Percentiles rank a stretch among this genome's conserved stretches.
These are phyloP conservation scores for Sinonovacula constricta DNA, from an alignment of 1,140 invertebrate species.

Conservation along the genomic window DNA sequence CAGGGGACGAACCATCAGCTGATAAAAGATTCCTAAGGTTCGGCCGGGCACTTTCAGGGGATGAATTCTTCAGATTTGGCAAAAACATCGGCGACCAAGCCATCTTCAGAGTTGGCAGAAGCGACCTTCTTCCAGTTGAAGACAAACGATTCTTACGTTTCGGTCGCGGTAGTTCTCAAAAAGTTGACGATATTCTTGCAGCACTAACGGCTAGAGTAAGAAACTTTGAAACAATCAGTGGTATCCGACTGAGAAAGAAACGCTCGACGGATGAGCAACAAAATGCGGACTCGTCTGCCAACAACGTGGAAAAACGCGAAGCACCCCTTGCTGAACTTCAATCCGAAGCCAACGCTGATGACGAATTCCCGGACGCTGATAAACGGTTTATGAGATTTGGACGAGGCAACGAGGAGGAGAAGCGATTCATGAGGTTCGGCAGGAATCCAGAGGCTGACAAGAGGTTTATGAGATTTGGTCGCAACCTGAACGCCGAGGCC, in stretches of 20 bases:
- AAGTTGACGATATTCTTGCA: constrained; percentile 51
- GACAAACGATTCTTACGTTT: constrained; percentile 74
- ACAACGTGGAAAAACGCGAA: constrained; percentile 57
- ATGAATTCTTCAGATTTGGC: constrained; percentile 73
- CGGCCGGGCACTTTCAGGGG: constrained; percentile 61
- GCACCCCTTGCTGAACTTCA: constrained; percentile 8
- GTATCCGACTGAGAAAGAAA: constrained; percentile 54
- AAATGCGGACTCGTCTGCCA: constrained; percentile 27
- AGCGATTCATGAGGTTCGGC: constrained; percentile 59
- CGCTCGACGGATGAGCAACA: constrained; percentile 49
- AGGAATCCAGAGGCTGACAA: constrained; percentile 57
- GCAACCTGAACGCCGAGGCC: constrained; percentile 30
- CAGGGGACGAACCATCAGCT: no score
- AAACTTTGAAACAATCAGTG: constrained; percentile 46
- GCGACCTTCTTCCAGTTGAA: constrained; percentile 42
- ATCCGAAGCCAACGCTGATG: constrained; percentile 52
- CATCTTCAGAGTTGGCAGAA: constrained; percentile 60
- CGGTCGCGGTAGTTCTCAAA: constrained; percentile 57
- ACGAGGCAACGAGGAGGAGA: constrained; percentile 46
- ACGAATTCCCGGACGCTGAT: constrained; percentile 59
- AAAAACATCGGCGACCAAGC: constrained; percentile 48
- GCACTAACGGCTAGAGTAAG: constrained; percentile 49
- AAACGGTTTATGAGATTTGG: constrained; percentile 66
- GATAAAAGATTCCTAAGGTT: constrained; percentile 72
- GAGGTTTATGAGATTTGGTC: constrained; percentile 71